Percentiles rank a stretch among this genome's conserved stretches.
phyloP scores from a whole-genome alignment of 2,797 vertebrate genomes.

The Poliocrania exsul region DNA sequence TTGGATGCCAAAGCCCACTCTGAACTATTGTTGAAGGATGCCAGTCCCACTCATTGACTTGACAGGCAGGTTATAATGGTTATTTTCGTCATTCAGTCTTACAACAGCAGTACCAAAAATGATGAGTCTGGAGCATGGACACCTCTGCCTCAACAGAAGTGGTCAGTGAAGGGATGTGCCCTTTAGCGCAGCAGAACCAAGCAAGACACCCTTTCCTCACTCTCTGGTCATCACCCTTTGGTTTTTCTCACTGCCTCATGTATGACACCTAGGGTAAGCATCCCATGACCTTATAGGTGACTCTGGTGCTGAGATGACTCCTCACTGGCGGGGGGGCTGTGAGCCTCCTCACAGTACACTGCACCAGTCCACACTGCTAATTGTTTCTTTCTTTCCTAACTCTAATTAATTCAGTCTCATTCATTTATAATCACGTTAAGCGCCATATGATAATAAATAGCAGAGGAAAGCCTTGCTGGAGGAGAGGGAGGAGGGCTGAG shows the following conservation, averaged over 20 bases:
- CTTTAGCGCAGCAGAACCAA: not conserved
- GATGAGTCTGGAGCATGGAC: rapidly evolving
- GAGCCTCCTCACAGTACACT: not conserved
- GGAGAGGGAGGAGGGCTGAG: not conserved
- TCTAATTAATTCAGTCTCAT: not conserved
- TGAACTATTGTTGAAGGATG: not conserved
- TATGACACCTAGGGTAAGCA: not conserved
- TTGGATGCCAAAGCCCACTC: not conserved
- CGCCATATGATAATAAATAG: not conserved
- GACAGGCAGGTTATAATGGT: not conserved
- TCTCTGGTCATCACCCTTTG: not conserved
- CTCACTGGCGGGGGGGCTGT: not conserved
- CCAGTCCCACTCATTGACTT: not conserved
- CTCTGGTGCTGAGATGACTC: not conserved
- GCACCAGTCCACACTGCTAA: not conserved
- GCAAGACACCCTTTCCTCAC: not conserved
- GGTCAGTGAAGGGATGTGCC: not conserved
- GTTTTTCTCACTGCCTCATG: rapidly evolving
- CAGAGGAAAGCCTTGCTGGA: not conserved
- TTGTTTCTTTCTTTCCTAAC: not conserved
- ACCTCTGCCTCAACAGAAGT: not conserved
- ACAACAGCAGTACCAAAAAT: not conserved
- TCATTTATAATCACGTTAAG: not conserved
- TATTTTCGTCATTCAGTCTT: not conserved
- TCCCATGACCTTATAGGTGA: rapidly evolving